Percentiles rank a stretch among this genome's conserved stretches.
Evolutionary conservation across 2,113 vertebrate species (phyloP).

Genomic region (Dasyurus viverrinus): DNA sequence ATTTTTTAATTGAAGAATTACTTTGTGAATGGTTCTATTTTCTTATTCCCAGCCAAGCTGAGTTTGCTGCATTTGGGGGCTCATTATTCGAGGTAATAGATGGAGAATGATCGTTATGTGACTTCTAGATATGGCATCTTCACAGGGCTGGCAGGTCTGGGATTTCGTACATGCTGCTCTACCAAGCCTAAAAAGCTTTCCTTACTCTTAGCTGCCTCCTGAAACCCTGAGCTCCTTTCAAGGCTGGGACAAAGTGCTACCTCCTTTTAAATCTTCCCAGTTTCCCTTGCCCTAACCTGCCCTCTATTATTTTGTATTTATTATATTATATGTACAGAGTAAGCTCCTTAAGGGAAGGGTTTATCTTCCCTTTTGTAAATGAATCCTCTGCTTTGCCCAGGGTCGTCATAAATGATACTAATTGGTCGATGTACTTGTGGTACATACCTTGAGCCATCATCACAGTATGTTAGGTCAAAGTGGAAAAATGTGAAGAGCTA

Average conservation of each 20-base stretch:
- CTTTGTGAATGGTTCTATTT: no score
- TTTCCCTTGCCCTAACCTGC: no score
- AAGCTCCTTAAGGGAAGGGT: background rate
- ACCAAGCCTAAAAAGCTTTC: background rate
- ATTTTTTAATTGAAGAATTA: background rate
- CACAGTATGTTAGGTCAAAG: slow-evolving; percentile 5
- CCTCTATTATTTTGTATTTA: no score
- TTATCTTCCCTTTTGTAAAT: background rate
- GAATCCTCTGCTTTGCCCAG: background rate
- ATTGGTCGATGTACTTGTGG: background rate
- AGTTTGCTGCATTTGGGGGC: background rate
- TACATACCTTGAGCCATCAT: background rate
- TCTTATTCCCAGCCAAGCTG: background rate
- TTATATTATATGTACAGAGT: background rate
- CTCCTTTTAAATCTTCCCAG: background rate
- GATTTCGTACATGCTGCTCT: background rate
- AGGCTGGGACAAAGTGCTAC: background rate
- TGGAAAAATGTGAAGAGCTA: slow-evolving; percentile 5
- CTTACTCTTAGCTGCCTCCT: background rate
- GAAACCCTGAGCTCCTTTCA: background rate
- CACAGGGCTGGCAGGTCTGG: background rate
- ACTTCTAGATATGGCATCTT: background rate
- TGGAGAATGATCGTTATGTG: background rate
- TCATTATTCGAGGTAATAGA: background rate
- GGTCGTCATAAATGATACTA: background rate